These are phyloP conservation scores for Nymphalis c-album DNA, from an alignment of 2,888 invertebrate species.

Conservation along the genomic window DNA sequence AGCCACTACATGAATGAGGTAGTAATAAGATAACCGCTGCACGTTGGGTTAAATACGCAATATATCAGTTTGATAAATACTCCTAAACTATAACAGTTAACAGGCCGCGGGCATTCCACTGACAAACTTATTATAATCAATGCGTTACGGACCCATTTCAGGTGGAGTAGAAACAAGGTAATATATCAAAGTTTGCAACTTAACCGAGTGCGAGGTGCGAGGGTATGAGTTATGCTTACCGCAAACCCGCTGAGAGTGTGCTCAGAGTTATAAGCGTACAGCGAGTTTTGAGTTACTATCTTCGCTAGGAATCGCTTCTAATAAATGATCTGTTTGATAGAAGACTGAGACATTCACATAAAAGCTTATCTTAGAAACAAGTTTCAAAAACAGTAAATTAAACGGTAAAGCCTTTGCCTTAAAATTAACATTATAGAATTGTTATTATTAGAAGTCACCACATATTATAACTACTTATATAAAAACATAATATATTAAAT, in stretches of 20 bases:
- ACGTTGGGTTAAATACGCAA: conserved; percentile 1
- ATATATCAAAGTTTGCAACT: conserved; percentile 78
- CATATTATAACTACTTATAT: too few species aligned
- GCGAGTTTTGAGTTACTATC: conserved; percentile 23
- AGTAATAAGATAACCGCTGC: neutral
- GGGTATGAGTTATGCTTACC: conserved; percentile 75
- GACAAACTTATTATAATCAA: conserved; percentile 47
- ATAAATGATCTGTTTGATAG: too few species aligned
- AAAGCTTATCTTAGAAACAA: too few species aligned
- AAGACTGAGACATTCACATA: too few species aligned
- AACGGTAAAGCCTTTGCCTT: too few species aligned
- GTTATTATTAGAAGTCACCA: too few species aligned
- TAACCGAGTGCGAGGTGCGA: conserved; percentile 70
- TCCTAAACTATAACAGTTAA: conserved; percentile 33
- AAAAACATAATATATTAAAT: too few species aligned
- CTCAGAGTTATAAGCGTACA: conserved; percentile 31
- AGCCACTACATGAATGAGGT: too few species aligned
- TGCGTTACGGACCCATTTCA: conserved; percentile 52
- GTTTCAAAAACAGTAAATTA: too few species aligned
- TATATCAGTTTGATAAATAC: conserved; percentile 36
- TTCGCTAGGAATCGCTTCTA: neutral
- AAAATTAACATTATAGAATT: too few species aligned
- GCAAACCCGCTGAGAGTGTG: conserved; percentile 53
- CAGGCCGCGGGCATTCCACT: conserved; percentile 39
- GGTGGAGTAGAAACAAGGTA: conserved; percentile 58